Percentiles rank a stretch among this genome's conserved stretches.
phyloP scores from a whole-genome alignment of 1,140 invertebrate genomes.

The Polypedilum pembai region DNA sequence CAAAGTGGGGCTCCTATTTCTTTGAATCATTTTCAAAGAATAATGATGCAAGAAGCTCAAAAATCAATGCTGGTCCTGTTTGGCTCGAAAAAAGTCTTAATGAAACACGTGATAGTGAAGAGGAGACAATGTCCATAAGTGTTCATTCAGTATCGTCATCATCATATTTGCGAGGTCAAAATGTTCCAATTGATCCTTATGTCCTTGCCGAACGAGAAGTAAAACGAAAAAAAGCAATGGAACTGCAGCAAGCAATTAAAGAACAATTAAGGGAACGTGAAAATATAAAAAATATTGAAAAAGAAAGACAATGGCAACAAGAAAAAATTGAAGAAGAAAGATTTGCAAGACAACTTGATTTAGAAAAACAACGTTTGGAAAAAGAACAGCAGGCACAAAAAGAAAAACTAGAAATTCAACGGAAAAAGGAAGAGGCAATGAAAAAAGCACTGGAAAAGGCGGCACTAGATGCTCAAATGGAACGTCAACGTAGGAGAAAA shows the following conservation, averaged over 20 bases:
- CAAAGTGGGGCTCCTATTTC: slow-evolving; percentile 20
- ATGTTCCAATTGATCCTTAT: slow-evolving; percentile 49
- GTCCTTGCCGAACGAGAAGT: slow-evolving; percentile 50
- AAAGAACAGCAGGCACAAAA: slow-evolving; percentile 43
- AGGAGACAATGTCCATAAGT: slow-evolving; percentile 14
- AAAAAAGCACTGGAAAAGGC: slow-evolving; percentile 45
- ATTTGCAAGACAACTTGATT: slow-evolving; percentile 48
- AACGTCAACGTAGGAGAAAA: slow-evolving; percentile 29
- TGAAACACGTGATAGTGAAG: slow-evolving; percentile 22
- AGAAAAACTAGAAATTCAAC: slow-evolving; percentile 47
- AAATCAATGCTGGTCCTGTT: background rate
- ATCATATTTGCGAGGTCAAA: slow-evolving; percentile 47
- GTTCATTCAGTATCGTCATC: background rate
- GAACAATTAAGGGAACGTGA: slow-evolving; percentile 56
- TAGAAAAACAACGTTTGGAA: slow-evolving; percentile 46
- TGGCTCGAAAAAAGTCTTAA: background rate
- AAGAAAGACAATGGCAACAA: slow-evolving; percentile 44
- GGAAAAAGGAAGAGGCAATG: slow-evolving; percentile 44
- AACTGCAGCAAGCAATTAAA: slow-evolving; percentile 53
- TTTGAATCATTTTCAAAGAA: slow-evolving; percentile 26
- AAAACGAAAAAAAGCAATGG: slow-evolving; percentile 50
- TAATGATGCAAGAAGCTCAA: slow-evolving; percentile 20
- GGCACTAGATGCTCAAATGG: slow-evolving; percentile 42
- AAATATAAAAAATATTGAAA: slow-evolving; percentile 47
- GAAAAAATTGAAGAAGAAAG: slow-evolving; percentile 50